Conservation (phyloP, 2,888 invertebrate genomes). For the Serripes groenlandicus region DNA sequence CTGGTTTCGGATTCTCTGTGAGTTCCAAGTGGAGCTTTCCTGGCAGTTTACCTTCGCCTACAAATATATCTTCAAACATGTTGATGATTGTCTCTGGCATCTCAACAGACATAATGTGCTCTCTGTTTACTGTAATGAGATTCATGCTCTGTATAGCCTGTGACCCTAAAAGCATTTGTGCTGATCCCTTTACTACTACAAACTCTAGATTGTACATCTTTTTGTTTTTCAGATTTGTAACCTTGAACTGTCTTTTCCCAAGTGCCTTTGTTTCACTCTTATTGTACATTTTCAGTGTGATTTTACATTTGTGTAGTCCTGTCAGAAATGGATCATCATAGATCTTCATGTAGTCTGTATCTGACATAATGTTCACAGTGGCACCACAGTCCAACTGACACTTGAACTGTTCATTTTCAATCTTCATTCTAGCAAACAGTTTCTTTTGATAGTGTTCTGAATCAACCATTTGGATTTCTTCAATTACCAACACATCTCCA, state of each 20-base stretch:
- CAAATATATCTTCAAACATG: too few species aligned
- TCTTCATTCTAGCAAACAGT: slow-evolving; percentile 20
- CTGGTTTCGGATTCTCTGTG: slow-evolving; percentile 46
- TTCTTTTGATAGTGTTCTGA: slow-evolving; percentile 11
- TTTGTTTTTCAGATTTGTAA: slow-evolving; percentile 26
- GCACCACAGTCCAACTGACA: slow-evolving; percentile 38
- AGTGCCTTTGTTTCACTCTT: slow-evolving; percentile 38
- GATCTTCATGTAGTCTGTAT: slow-evolving; percentile 14
- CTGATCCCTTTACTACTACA: slow-evolving; percentile 8
- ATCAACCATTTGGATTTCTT: not conserved
- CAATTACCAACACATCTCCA: not conserved
- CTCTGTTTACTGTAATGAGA: slow-evolving; percentile 39
- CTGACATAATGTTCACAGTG: slow-evolving; percentile 44
- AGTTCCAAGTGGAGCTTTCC: slow-evolving; percentile 38
- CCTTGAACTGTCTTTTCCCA: slow-evolving; percentile 12
- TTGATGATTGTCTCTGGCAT: not conserved
- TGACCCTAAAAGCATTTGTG: slow-evolving; percentile 30
- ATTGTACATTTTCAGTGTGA: slow-evolving; percentile 42
- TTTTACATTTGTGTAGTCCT: slow-evolving; percentile 16
- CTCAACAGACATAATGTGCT: slow-evolving; percentile 13
- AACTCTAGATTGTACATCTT: not conserved
- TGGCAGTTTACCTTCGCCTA: slow-evolving; percentile 50
- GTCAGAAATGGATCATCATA: slow-evolving; percentile 17
- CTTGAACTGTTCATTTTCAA: slow-evolving; percentile 2
- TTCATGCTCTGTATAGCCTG: slow-evolving; percentile 42